Base-by-base conservation (phyloP, 2,888 invertebrate genomes). In the Saturnia pavonia region DNA sequence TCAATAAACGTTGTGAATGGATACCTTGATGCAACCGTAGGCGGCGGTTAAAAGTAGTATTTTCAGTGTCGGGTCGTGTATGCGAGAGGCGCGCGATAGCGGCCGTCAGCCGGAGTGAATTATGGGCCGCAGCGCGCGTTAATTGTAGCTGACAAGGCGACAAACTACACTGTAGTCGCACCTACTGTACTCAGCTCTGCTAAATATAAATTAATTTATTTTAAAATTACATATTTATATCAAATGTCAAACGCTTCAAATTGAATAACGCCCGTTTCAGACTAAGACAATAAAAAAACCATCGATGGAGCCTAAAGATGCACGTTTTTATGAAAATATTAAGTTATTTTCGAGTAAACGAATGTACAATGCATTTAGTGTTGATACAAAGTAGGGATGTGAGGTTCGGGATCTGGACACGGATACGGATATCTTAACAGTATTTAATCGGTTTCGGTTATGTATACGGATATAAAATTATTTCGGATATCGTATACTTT, bases 81-180 rank as follows among this genome's bases (percentile, higher is more conserved):
- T 79, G 79, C 76, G 77, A 77, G 76, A 75, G 77, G 76, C 75
- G 72, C 71, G 82, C 84, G 85, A 86, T 87, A 85, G 82, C 79
- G 78, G 76, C 76, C 81, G 88, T 84, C 86, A 80, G 76, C 79
- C 79, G 73, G 79, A 75, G 85, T 89, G 89, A 90, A 79, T 88
- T 88, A 90, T 90, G 82, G 82, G 79, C 78, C 79, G 77, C 82
- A 78, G 79, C 76, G 72, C 75, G 81, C 82, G 88, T 88, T 91
- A 88, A 90, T 90, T 89, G 88, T 86, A 81, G 84, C 83, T 85
- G 86, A 86, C 85, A 83, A 82, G 78, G 76, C 82, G 72, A 75
- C 79, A 72, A 72, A 72, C 72, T 71, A 68, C 71, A 73, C 63
- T 45, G 45, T 66, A 63, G 73, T 60, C 66, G 75, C 75, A 74